A percentile compares a stretch with the other conserved stretches of the same genome.
phyloP scores from a whole-genome alignment of 2,888 invertebrate species.

The Lasioglossum morio region DNA sequence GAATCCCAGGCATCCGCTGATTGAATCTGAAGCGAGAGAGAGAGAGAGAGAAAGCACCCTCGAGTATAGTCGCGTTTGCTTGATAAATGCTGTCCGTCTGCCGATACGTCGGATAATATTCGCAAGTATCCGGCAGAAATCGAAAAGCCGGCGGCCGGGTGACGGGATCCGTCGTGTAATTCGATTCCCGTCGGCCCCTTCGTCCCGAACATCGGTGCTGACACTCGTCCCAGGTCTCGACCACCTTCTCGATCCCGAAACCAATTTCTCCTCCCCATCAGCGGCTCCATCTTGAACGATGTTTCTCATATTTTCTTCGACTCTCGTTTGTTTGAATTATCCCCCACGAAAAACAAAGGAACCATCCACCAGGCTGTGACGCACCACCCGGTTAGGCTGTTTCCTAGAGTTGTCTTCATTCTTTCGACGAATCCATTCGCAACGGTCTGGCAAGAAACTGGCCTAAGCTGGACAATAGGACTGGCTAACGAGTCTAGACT shows the following conservation, averaged over 20 bases:
- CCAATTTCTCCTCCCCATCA: slow-evolving; percentile 59
- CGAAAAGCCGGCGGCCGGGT: slow-evolving; percentile 50
- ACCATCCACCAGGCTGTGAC: background rate
- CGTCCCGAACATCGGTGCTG: slow-evolving; percentile 42
- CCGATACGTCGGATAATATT: slow-evolving; percentile 82
- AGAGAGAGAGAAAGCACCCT: slow-evolving; percentile 32
- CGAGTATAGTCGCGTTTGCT: slow-evolving; percentile 74
- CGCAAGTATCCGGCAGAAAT: slow-evolving; percentile 75
- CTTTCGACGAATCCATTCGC: background rate
- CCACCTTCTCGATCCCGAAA: slow-evolving; percentile 21
- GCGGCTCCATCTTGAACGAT: slow-evolving; percentile 58
- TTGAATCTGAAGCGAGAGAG: slow-evolving; percentile 75
- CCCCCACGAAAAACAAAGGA: background rate
- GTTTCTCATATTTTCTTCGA: slow-evolving; percentile 61
- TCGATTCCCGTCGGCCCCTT: slow-evolving; percentile 70
- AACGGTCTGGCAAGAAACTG: background rate
- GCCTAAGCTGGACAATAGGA: background rate
- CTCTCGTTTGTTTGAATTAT: slow-evolving; percentile 62
- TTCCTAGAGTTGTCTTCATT: background rate
- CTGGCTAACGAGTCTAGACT: slow-evolving; percentile 6
- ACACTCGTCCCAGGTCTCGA: slow-evolving; percentile 55
- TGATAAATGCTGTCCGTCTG: slow-evolving; percentile 82
- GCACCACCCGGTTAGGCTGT: background rate
- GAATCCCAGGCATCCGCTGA: slow-evolving; percentile 83
- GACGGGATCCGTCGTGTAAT: slow-evolving; percentile 73